Evolutionary conservation across 2,113 vertebrate species (phyloP).

Genomic region (Caretta caretta): DNA sequence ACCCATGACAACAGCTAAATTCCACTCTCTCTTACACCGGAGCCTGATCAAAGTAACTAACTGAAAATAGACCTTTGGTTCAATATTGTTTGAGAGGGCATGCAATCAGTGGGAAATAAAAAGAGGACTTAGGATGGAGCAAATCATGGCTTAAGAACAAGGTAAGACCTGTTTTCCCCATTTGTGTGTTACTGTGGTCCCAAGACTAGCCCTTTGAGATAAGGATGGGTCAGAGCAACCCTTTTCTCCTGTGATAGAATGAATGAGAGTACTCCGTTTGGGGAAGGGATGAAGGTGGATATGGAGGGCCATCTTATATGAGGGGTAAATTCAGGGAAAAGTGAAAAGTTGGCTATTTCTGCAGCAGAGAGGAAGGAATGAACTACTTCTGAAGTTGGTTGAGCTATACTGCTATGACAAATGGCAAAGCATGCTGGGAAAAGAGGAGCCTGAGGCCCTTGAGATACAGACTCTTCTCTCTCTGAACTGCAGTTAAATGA

Average conservation of each 20-base stretch:
- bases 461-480: neutral
- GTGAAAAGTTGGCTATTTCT: accelerated
- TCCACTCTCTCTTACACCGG: neutral
- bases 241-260: accelerated
- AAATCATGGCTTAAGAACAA: neutral
- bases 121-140: neutral
- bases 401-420: neutral
- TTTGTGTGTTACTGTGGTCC: neutral
- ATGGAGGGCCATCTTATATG: accelerated
- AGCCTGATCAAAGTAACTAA: neutral
- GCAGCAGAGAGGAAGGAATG: neutral
- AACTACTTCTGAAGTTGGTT: neutral
- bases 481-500: neutral
- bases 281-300: neutral
- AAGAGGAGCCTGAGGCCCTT: neutral
- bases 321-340: accelerated
- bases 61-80: neutral
- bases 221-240: accelerated
- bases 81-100: neutral
- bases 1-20: accelerated
- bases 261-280: accelerated
- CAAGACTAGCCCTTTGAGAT: accelerated
- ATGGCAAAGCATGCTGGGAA: neutral
- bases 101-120: neutral
- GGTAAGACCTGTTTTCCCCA: neutral